Conservation (phyloP, 2,113 vertebrate species). For the Pantherophis guttatus region DNA sequence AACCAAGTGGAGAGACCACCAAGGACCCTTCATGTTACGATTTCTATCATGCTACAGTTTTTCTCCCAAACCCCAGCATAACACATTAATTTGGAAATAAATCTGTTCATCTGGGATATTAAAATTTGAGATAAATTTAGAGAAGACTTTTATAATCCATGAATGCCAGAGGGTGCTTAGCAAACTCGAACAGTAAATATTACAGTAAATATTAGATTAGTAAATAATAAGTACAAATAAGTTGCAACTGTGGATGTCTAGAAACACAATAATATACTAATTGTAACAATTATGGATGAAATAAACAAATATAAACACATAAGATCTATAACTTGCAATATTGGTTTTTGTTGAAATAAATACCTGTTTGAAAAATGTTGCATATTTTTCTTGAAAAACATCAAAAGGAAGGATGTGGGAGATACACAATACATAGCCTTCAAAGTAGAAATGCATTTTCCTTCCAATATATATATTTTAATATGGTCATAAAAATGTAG, state of each 20-base stretch:
- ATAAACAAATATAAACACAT: neutral
- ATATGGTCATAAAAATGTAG: constrained; percentile 6
- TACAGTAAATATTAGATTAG: neutral
- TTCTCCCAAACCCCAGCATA: neutral
- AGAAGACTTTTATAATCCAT: neutral
- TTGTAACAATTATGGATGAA: neutral
- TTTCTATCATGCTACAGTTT: neutral
- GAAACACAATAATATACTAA: neutral
- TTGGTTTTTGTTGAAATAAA: neutral
- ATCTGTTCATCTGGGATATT: neutral
- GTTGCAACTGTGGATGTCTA: neutral
- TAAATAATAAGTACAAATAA: neutral
- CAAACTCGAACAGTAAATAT: neutral
- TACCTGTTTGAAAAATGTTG: neutral
- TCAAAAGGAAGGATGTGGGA: neutral
- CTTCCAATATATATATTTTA: neutral
- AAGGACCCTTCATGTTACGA: neutral
- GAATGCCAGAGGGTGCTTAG: neutral
- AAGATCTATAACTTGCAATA: neutral
- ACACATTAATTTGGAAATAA: neutral
- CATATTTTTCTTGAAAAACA: neutral
- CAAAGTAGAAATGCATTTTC: neutral
- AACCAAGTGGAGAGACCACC: neutral
- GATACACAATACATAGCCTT: neutral
- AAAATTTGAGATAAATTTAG: neutral